Evolutionary conservation across 2,797 vertebrate species (phyloP), one percentile per base, ranked within the genome.

Genomic region (Sebastes glaucus): DNA sequence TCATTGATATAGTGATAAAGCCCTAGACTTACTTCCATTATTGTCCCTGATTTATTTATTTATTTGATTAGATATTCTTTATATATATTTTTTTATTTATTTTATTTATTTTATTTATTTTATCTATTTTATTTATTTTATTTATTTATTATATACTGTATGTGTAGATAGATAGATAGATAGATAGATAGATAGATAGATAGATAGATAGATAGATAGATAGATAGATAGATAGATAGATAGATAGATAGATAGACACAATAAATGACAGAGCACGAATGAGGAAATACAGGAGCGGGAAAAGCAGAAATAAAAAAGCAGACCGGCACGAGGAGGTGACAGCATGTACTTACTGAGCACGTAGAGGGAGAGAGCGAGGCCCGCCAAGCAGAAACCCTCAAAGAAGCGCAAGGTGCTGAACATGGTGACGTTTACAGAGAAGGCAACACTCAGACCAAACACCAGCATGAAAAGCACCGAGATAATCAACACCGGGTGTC

Each of bases 371-470:
- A 99, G 97, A 82, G 97, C 96, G 89, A 99, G 97, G 86, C 98
- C 98, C 79, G 98, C 98, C 94, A 99, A 96, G 95, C 97, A 98
- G 94, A 99, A 99, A 81, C 98, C 98, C 95, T 99, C 97, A 74
- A 99, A 99, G 96, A 99, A 99, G 92, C 98, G 97, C 93, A 99
- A 96, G 59, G 97, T 98, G 96, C 97, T 99, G 96, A 99, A 99
- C 97, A 99, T 98, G 68, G 97, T 97, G 95, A 98, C 97, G 32
- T 98, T 97, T 91, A 97, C 96, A 1, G 98, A 99, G 85, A 99
- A 97, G 35, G 98, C 97, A 85, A 99, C 97, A 9, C 96, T 95
- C 91, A 99, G 90, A 87, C 98, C 98, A 83, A 99, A 99, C 92
- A 97, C 94, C 91, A 96, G 95, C 94, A 98, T 97, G 92, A 98